phyloP scores from a whole-genome alignment of 2,888 invertebrate genomes.

The Cancer borealis region DNA sequence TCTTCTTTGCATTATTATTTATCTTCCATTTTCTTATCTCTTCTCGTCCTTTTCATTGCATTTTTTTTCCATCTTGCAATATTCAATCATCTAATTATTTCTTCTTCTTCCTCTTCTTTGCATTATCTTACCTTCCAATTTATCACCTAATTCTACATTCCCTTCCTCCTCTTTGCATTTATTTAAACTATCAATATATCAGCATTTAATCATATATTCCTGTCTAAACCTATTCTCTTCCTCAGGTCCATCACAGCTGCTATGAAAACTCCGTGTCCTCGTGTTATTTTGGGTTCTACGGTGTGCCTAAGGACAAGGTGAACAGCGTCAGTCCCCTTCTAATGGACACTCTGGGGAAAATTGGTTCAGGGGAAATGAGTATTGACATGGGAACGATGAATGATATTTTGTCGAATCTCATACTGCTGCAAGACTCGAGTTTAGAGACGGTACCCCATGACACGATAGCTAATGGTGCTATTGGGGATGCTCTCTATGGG shows the following conservation, averaged over 20 bases:
- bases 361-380: slow-evolving; percentile 50
- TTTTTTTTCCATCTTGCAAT: no score
- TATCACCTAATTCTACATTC: no score
- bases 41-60: no score
- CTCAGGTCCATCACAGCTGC: slow-evolving; percentile 44
- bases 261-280: slow-evolving; percentile 65
- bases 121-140: no score
- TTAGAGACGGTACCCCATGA: slow-evolving; percentile 90
- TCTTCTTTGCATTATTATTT: no score
- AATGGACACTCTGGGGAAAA: slow-evolving; percentile 65
- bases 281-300: slow-evolving; percentile 72
- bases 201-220: no score
- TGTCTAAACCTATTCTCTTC: background rate
- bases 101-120: no score
- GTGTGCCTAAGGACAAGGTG: slow-evolving; percentile 72
- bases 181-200: no score
- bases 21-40: no score
- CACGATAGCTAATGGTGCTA: slow-evolving; percentile 87
- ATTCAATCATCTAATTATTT: no score
- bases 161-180: no score
- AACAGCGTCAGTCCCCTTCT: slow-evolving; percentile 71
- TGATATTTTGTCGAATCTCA: slow-evolving; percentile 78
- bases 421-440: slow-evolving; percentile 85
- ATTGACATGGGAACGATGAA: slow-evolving; percentile 71
- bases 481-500: slow-evolving; percentile 92